These are phyloP conservation scores for Calidris pugnax DNA, from an alignment of 2,113 vertebrate species.

Conservation along the genomic window DNA sequence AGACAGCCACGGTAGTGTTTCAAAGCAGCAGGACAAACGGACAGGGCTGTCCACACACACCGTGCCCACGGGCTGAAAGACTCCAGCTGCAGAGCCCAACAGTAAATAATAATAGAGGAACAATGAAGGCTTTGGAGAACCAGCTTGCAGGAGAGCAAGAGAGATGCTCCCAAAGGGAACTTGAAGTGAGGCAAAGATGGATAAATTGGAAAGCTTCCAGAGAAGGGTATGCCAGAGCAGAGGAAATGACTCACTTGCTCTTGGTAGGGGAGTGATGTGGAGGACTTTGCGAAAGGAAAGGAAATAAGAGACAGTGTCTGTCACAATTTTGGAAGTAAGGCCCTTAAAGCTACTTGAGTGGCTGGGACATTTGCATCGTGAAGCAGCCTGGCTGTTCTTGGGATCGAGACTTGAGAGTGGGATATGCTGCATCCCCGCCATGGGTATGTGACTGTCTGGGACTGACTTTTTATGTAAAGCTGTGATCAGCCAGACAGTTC, in stretches of 20 bases:
- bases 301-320: neutral
- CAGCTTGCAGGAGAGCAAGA: neutral
- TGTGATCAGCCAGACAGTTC: neutral
- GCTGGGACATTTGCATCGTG: neutral
- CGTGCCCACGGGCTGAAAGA: neutral
- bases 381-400: neutral
- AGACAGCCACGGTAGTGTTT: neutral
- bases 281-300: neutral
- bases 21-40: neutral
- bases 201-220: neutral
- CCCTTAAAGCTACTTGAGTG: neutral
- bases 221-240: neutral
- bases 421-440: neutral
- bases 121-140: neutral
- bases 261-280: neutral
- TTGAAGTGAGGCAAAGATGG: neutral
- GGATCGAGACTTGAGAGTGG: neutral
- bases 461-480: neutral
- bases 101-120: neutral
- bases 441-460: neutral
- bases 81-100: neutral
- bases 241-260: neutral
- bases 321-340: neutral
- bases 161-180: neutral
- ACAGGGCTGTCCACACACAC: neutral